Percentiles rank a stretch among this genome's conserved stretches.
phyloP scores from a whole-genome alignment of 2,113 vertebrate genomes.

The Numida meleagris region DNA sequence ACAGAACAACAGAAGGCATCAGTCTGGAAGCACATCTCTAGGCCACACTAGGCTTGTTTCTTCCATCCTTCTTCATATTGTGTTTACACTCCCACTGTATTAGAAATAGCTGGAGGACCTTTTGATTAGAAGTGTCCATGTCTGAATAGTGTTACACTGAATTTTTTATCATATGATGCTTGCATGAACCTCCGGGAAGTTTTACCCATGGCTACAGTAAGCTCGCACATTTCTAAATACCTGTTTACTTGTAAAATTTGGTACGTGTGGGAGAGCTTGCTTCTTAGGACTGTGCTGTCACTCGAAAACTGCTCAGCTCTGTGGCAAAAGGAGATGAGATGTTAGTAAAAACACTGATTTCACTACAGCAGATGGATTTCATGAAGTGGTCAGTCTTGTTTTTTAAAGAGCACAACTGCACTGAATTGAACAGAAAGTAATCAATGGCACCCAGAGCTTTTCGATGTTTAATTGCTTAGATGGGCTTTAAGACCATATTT shows the following conservation, averaged over 20 bases:
- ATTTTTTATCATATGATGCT: neutral
- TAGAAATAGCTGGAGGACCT: neutral
- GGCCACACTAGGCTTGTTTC: neutral
- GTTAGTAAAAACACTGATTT: neutral
- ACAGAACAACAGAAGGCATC: rapidly evolving
- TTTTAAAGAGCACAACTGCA: neutral
- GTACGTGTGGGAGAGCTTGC: neutral
- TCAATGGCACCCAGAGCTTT: slow-evolving; percentile 22
- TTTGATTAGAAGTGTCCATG: neutral
- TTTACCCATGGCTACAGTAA: neutral
- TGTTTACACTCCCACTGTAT: neutral
- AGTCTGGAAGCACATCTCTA: neutral
- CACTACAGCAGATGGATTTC: neutral
- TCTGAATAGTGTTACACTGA: neutral
- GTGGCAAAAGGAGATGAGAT: neutral
- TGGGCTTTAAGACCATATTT: slow-evolving; percentile 48
- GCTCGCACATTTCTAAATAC: neutral
- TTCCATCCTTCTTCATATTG: neutral
- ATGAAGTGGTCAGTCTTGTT: neutral
- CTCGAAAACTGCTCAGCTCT: neutral
- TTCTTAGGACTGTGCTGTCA: neutral
- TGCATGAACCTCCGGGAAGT: neutral
- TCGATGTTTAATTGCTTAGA: slow-evolving; percentile 52
- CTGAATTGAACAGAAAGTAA: neutral
- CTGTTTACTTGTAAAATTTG: neutral